Evolutionary conservation across 2,113 vertebrate species (phyloP).

Genomic region (Jacana jacana): DNA sequence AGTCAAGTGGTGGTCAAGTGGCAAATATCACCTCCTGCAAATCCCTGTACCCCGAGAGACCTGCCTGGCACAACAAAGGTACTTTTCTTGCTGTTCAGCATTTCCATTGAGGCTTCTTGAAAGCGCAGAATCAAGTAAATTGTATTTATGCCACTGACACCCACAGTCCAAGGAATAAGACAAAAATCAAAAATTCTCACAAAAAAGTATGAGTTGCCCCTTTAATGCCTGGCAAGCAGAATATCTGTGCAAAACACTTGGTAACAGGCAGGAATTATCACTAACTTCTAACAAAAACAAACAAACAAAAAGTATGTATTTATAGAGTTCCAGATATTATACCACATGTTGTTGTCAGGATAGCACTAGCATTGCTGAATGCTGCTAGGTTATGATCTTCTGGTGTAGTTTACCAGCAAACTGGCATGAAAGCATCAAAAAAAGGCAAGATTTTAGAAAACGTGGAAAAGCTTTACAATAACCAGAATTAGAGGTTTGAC

Average conservation of each 20-base stretch:
- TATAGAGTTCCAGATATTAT: background rate
- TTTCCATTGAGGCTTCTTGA: background rate
- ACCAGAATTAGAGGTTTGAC: background rate
- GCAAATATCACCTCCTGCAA: background rate
- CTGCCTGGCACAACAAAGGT: background rate
- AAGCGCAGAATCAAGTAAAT: background rate
- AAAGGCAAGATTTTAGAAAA: background rate
- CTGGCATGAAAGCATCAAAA: background rate
- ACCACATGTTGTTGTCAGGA: background rate
- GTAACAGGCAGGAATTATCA: background rate
- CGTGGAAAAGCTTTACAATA: background rate
- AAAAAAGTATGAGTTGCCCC: background rate
- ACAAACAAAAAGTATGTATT: background rate
- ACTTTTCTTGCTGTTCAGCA: background rate
- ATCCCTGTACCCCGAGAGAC: accelerated
- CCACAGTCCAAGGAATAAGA: background rate
- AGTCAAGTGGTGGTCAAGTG: background rate
- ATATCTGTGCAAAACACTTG: background rate
- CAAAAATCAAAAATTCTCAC: background rate
- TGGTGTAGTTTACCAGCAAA: background rate
- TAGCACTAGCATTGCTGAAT: background rate
- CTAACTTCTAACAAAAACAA: background rate
- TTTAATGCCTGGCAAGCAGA: background rate
- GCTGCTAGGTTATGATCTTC: background rate
- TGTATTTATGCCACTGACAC: background rate